These are phyloP conservation scores for Propsilocerus akamusi DNA, from an alignment of 1,140 invertebrate genomes.

Conservation along the genomic window DNA sequence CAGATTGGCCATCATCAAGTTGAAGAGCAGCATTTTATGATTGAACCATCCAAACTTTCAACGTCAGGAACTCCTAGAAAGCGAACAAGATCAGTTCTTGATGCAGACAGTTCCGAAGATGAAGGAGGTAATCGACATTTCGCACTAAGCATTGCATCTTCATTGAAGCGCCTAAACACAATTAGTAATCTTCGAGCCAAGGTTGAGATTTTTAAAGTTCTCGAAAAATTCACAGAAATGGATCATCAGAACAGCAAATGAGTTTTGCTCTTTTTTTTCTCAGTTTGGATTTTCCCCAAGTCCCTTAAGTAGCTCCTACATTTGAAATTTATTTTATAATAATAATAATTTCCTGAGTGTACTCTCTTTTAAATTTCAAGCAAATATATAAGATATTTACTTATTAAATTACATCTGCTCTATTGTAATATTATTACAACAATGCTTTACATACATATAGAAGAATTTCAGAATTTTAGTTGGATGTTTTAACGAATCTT, in stretches of 20 bases:
- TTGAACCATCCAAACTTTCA: background rate
- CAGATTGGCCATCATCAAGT: background rate
- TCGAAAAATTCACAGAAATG: slow-evolving; percentile 3
- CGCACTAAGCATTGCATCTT: background rate
- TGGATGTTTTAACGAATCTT: background rate
- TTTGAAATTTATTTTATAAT: background rate
- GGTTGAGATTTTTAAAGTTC: background rate
- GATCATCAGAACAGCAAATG: background rate
- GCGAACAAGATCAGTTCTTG: background rate
- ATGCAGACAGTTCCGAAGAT: background rate
- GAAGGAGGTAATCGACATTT: background rate
- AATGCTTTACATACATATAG: no score
- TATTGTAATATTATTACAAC: background rate
- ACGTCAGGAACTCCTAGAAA: background rate
- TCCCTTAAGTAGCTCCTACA: background rate
- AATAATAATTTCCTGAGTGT: background rate
- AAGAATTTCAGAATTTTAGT: background rate
- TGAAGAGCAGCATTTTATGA: background rate
- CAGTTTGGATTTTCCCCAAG: background rate
- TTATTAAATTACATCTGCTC: background rate
- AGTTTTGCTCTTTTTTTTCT: background rate
- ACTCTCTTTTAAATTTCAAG: background rate
- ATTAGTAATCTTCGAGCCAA: background rate
- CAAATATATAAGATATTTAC: background rate
- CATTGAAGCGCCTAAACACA: background rate